Evolutionary conservation across 2,797 vertebrate genomes (phyloP), one percentile per base, ranked within the genome.

Genomic region (Tenualosa ilisha): DNA sequence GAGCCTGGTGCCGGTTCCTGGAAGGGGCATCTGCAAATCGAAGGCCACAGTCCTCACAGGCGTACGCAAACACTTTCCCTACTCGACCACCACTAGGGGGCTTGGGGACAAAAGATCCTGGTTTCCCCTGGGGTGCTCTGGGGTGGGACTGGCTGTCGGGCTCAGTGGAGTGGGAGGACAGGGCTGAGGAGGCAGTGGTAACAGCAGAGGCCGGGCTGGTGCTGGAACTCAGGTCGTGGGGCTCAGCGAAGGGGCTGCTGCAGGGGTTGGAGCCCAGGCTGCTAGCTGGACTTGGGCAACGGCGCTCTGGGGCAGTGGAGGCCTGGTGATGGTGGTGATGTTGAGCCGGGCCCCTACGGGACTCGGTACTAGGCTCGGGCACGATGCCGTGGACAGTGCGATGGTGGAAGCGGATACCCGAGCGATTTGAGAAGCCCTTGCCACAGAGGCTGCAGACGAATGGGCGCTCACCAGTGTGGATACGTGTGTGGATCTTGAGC

Each of bases 391-490:
- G 96, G 63, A 94, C 94, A 0, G 95, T 95, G 46, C 94, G 94
- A 79, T 95, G 93, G 91, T 96, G 95, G 89, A 96, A 96, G 86
- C 95, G 93, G 87, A 96, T 94, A 1, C 95, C 96, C 0, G 95
- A 95, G 46, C 94, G 94, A 89, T 95, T 96, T 84, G 96, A 95
- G 87, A 96, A 96, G 85, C 93, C 93, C 89, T 95, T 96, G 1
- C 93, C 95, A 12, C 96, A 96, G 61, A 95, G 46, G 82, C 91
- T 90, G 88, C 96, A 96, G 84, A 92, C 50, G n/a, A 96, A 96
- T 61, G 96, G 96, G 86, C 93, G 92, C 89, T 96, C 95, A 6
- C 96, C 96, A 0, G 96, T 96, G 92, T 96, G 96, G 86, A 96
- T 94, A 82, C 95, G 94, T 43, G 86, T 94, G 84, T 96, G 95